phyloP scores from a whole-genome alignment of 1,140 invertebrate species.

The Drosophila azteca region DNA sequence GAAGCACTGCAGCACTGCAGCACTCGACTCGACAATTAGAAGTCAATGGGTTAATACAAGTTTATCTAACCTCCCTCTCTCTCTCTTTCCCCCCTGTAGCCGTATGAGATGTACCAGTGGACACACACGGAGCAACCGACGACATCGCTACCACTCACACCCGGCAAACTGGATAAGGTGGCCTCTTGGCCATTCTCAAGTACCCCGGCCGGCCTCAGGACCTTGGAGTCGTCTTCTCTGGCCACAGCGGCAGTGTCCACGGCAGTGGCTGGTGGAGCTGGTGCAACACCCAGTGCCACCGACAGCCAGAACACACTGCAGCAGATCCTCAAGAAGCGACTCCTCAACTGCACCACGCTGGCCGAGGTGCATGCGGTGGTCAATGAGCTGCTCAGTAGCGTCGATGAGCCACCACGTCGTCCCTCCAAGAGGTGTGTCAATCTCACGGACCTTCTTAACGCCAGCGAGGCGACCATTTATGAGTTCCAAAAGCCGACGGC shows the following conservation, averaged over 20 bases:
- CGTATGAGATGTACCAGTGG: conserved; percentile 95
- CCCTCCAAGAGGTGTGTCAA: conserved; percentile 72
- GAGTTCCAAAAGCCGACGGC: conserved; percentile 57
- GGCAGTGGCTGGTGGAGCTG: conserved; percentile 9
- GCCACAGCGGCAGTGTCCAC: neutral
- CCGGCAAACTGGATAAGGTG: conserved; percentile 87
- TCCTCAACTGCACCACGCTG: conserved; percentile 72
- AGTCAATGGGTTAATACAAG: conserved; percentile 60
- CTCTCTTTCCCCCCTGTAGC: conserved; percentile 85
- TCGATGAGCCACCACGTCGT: conserved; percentile 61
- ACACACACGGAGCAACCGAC: conserved; percentile 89
- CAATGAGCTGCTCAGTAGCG: conserved; percentile 70
- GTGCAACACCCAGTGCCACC: conserved; percentile 1
- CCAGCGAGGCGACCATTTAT: conserved; percentile 73
- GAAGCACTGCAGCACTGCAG: conserved; percentile 34
- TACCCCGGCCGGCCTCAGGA: conserved; percentile 49
- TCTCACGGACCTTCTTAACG: conserved; percentile 71
- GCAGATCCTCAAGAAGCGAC: conserved; percentile 64
- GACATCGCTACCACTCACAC: conserved; percentile 88
- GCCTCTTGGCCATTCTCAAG: conserved; percentile 74
- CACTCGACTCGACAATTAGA: conserved; percentile 58
- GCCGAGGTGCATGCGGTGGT: conserved; percentile 75
- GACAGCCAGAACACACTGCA: conserved; percentile 63
- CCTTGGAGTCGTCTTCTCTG: conserved; percentile 18
- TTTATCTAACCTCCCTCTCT: conserved; percentile 26